Conservation (phyloP, 2,113 vertebrate genomes). For the Oryzias javanicus region DNA sequence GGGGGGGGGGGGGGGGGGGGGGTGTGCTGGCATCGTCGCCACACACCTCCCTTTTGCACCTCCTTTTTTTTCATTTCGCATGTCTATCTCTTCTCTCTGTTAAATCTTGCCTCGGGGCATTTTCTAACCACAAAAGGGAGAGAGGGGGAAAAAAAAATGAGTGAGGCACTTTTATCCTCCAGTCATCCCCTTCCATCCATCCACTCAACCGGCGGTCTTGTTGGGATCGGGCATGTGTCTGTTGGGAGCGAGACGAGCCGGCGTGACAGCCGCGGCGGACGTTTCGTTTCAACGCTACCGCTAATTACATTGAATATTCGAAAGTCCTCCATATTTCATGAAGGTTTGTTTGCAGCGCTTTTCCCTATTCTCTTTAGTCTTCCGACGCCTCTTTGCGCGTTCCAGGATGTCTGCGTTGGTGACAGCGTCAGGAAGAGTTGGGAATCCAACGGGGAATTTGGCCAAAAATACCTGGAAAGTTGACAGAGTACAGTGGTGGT, state of each 20-base stretch:
- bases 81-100: slow-evolving; percentile 52
- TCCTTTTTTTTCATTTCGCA: slow-evolving; percentile 40
- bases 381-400: slow-evolving; percentile 56
- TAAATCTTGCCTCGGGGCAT: slow-evolving; percentile 63
- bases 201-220: slow-evolving; percentile 41
- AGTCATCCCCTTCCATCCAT: slow-evolving; percentile 50
- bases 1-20: not conserved
- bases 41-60: slow-evolving; percentile 37
- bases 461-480: slow-evolving; percentile 44
- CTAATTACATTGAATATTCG: slow-evolving; percentile 66
- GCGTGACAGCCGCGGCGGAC: slow-evolving; percentile 49
- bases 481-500: slow-evolving; percentile 32
- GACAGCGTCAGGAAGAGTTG: slow-evolving; percentile 43
- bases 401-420: slow-evolving; percentile 52
- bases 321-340: slow-evolving; percentile 71
- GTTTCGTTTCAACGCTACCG: slow-evolving; percentile 61
- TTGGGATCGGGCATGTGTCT: slow-evolving; percentile 22
- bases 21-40: slow-evolving; percentile 48
- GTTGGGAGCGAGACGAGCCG: slow-evolving; percentile 12
- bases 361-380: slow-evolving; percentile 68
- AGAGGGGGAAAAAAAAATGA: slow-evolving; percentile 17
- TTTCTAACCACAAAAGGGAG: slow-evolving; percentile 55
- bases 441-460: slow-evolving; percentile 39
- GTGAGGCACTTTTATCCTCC: slow-evolving; percentile 61
- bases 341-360: slow-evolving; percentile 55